phyloP scores from a whole-genome alignment of 2,888 invertebrate genomes.

The Allygus modestus region DNA sequence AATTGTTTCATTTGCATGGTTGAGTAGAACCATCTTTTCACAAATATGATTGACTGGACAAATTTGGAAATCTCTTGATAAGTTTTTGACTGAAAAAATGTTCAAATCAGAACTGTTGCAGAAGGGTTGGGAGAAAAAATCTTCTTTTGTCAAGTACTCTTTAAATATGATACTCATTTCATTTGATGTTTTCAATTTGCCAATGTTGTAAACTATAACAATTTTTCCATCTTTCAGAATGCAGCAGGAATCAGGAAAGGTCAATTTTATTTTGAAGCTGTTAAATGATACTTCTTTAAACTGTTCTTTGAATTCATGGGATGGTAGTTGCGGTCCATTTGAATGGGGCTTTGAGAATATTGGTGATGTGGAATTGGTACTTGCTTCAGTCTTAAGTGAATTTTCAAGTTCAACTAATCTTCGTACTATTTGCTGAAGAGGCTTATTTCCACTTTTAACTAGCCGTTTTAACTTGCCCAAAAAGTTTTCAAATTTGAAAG shows the following conservation, averaged over 20 bases:
- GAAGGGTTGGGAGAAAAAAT: background rate
- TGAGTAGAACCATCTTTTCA: slow-evolving; percentile 6
- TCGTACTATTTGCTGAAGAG: slow-evolving; percentile 1
- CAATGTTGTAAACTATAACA: background rate
- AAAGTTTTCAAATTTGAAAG: slow-evolving; percentile 40
- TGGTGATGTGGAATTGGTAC: background rate
- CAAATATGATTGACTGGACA: background rate
- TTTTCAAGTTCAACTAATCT: no score
- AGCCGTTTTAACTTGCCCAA: background rate
- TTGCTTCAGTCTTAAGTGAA: no score
- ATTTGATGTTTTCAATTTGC: background rate
- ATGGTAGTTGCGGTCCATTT: background rate
- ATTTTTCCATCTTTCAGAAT: background rate
- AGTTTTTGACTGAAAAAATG: background rate
- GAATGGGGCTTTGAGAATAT: slow-evolving; percentile 4
- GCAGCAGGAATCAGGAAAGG: slow-evolving; percentile 8
- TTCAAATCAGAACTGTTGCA: slow-evolving; percentile 2
- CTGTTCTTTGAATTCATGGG: background rate
- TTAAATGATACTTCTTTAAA: background rate
- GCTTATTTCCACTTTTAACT: slow-evolving; percentile 3
- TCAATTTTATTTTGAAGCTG: background rate
- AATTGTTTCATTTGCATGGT: background rate
- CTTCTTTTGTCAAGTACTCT: background rate
- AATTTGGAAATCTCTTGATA: background rate
- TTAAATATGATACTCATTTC: background rate